These are phyloP conservation scores for Pyxicephalus adspersus DNA, from an alignment of 2,113 vertebrate species.

Conservation along the genomic window DNA sequence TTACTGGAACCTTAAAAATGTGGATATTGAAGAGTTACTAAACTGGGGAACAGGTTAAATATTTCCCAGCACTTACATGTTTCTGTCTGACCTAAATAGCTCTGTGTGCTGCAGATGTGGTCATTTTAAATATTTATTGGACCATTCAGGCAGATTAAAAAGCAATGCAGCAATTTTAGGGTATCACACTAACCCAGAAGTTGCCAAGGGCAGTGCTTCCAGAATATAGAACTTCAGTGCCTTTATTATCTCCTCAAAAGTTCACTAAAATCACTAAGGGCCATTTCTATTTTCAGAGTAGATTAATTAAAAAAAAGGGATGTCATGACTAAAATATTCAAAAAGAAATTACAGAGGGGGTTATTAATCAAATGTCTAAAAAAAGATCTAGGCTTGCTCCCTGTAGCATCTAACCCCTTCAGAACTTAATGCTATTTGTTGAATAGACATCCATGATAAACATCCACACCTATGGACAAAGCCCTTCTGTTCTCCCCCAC, in stretches of 20 bases:
- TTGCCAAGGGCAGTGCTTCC: neutral
- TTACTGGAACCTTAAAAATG: neutral
- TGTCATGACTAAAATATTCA: too few relatives aligned
- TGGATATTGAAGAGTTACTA: neutral
- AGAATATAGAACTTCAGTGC: too few relatives aligned
- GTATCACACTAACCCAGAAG: constrained; percentile 16
- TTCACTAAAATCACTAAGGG: neutral
- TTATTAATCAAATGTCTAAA: too few relatives aligned
- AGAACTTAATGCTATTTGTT: too few relatives aligned
- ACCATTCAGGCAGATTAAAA: constrained; percentile 51
- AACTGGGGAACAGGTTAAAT: constrained; percentile 28
- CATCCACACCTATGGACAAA: too few relatives aligned
- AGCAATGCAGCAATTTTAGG: constrained; percentile 27
- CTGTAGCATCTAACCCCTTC: too few relatives aligned
- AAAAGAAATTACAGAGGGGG: too few relatives aligned
- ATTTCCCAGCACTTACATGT: neutral
- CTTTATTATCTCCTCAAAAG: too few relatives aligned
- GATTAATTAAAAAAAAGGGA: too few relatives aligned
- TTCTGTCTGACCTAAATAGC: constrained; percentile 51
- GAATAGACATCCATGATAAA: too few relatives aligned
- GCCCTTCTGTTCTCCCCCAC: too few relatives aligned
- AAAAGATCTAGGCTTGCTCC: too few relatives aligned
- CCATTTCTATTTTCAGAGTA: neutral
- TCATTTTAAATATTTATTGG: constrained; percentile 52
- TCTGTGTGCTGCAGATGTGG: constrained; percentile 27